Evolutionary conservation across 1,140 invertebrate species (phyloP), one percentile per base, ranked within the genome.

Genomic region (Ctenoplectra terminalis): DNA sequence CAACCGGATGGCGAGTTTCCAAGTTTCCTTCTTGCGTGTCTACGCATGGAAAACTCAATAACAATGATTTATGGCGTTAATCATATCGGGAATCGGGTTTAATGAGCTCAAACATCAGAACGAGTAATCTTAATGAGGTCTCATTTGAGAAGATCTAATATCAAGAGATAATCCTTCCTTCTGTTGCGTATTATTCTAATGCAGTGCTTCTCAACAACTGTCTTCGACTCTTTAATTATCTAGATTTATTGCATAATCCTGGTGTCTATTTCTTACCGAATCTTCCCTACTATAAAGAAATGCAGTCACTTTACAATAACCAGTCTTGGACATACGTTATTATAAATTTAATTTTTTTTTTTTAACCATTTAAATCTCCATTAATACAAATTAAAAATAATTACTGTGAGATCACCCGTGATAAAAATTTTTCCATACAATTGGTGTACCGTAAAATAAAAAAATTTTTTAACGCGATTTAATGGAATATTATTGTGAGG

Each of bases 91-190:
- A 81, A 74, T 81, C 78, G 61, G n/a, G 78, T 75, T 81, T 81
- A 81, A 81, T 66, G 71, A 81, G 78, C 61, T 74, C 78, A 66
- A 73, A 75, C 71, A 31, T 81, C 60, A 66, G 71, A 81, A 66
- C 61, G 50, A 58, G 71, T 58, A 48, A 23, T 66, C 71, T 80
- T 81, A 81, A 81, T 81, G 78, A 81, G 78, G 78, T 29, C 61
- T 75, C 50, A 34, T 71, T 79, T 72, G 77, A 72, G 69, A 79
- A 79, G 69, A 79, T 79, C 71, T 75, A 81, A 81, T 81, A 81
- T 81, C 78, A n/a, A 52, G 50, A 50, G 78, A 75, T 81, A 81
- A 81, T 81, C 63, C 71, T 54, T 73, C 23, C 69, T 73, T 73
- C 58, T 74, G 50, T 64, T 81, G 71, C 78, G 78, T 81, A 75